Evolutionary conservation across 2,797 vertebrate genomes (phyloP).

Genomic region (Balearica regulorum): DNA sequence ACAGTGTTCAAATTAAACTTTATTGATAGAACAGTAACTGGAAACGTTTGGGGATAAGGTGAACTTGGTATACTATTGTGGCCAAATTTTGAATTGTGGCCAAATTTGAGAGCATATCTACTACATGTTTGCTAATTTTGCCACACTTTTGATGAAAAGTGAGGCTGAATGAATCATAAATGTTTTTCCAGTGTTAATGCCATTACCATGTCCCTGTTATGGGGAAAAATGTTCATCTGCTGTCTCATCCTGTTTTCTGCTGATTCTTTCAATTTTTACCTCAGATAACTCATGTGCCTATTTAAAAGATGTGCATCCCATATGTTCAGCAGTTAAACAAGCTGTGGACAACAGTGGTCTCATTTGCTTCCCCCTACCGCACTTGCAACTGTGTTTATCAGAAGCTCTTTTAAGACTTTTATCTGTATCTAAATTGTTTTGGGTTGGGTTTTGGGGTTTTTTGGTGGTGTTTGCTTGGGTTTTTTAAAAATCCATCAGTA

Average conservation of each 20-base stretch:
- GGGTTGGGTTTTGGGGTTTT: too few relatives aligned
- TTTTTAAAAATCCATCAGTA: not conserved
- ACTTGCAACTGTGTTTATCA: not conserved
- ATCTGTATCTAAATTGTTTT: not conserved
- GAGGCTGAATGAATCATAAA: not conserved
- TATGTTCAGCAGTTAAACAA: constrained; percentile 18
- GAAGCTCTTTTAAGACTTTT: not conserved
- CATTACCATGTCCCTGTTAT: accelerated
- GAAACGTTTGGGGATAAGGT: not conserved
- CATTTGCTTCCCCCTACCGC: not conserved
- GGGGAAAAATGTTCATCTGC: not conserved
- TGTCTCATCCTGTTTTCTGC: not conserved
- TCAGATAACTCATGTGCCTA: not conserved
- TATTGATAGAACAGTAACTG: not conserved
- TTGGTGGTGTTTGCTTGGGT: not conserved
- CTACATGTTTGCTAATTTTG: not conserved
- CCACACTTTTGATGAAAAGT: not conserved
- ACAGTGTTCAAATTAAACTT: not conserved
- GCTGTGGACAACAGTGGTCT: not conserved
- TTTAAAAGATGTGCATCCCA: not conserved
- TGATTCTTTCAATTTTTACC: not conserved
- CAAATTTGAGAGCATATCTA: not conserved
- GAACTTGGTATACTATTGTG: not conserved
- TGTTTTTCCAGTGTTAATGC: not conserved
- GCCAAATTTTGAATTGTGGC: not conserved